Evolutionary conservation across 2,797 vertebrate genomes (phyloP).

Genomic region (Xerus rutilus): DNA sequence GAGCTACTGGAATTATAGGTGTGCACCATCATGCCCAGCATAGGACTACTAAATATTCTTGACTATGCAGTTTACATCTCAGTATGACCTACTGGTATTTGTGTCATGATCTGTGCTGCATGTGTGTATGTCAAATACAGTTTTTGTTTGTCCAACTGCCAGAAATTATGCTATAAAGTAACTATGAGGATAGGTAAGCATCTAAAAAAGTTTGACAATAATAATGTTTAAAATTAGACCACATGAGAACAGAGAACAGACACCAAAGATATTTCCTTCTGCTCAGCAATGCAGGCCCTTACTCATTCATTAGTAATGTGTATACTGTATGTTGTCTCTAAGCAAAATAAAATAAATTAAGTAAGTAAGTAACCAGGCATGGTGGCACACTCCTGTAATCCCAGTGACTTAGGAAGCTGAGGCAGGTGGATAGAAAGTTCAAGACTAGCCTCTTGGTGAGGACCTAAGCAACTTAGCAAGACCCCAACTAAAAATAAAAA

Average conservation of each 20-base stretch:
- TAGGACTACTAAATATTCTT: neutral
- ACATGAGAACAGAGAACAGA: neutral
- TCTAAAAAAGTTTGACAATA: neutral
- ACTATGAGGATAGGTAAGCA: neutral
- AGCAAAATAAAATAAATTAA: no score
- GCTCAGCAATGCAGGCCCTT: neutral
- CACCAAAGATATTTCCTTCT: constrained; percentile 23
- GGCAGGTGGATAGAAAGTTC: no score
- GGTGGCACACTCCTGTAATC: no score
- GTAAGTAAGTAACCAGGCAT: no score
- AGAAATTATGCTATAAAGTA: neutral
- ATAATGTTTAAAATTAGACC: constrained; percentile 1
- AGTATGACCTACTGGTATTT: neutral
- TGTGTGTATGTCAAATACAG: neutral
- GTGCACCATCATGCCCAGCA: no score
- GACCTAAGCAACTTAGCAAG: no score
- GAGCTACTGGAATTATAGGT: no score
- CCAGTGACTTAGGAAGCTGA: no score
- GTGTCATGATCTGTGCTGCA: no score
- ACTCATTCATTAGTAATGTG: neutral
- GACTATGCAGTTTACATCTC: neutral
- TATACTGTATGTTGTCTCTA: neutral
- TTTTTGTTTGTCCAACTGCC: neutral
- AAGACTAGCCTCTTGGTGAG: no score
- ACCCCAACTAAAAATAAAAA: no score